Evolutionary conservation across 2,797 vertebrate genomes (phyloP), one percentile per base, ranked within the genome.

Genomic region (Ptychobarbus kaznakovi): DNA sequence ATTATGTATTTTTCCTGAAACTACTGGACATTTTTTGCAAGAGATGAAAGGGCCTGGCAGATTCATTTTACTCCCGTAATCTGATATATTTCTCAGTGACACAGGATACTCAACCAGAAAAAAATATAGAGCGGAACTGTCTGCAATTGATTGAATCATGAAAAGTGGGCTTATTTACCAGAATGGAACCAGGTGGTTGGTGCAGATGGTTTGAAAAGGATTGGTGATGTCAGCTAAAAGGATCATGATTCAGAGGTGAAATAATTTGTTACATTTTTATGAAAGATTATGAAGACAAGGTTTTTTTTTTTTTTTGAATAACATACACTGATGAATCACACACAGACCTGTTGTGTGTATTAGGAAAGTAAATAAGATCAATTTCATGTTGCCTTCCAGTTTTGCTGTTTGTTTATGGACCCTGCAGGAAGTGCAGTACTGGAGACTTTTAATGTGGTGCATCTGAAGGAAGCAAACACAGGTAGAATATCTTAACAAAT

Each of bases 141-240:
- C 78, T 80, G 78, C 63, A 49, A 51, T 68, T 68, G 78, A 80
- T 80, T 80, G 63, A 68, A 80, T 80, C 78, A 80, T 68, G 63
- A 80, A 80, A 80, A 80, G 78, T 68, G 63, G 78, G 63, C 7
- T 68, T 80, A 51, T 44, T 68, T 80, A n/a, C 76, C 25, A 80
- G 78, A 80, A 80, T 51, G 44, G 61, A 66, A 42, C 42, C 78
- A 80, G 61, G 61, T 80, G 78, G 63, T n/a, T 80, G 42, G 7
- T 25, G 78, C 11, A 42, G 78, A 20, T 49, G 61, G 78, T 15
- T 51, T 80, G 44, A 49, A 80, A 80, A 65, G 16, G 78, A 66
- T 63, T 44, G 56, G 61, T 49, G 61, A 65, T 68, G 78, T 68
- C 63, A 35, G 63, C 28, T 42, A 25, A 78, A 78, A 63, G 38